Evolutionary conservation across 2,888 invertebrate species (phyloP), one percentile per base, ranked within the genome.

Genomic region (Axea sp.): DNA sequence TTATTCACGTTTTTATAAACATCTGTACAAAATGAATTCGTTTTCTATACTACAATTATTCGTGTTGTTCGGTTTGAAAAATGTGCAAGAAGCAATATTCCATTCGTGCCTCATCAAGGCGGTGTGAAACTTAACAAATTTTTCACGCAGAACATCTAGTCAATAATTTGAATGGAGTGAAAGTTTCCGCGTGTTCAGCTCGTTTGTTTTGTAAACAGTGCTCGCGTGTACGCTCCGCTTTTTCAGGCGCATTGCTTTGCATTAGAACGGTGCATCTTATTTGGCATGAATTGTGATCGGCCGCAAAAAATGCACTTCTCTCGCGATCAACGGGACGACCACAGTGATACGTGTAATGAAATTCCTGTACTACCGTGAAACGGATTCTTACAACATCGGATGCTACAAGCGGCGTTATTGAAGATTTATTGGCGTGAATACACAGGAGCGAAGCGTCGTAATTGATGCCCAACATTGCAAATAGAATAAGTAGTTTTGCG

Each of bases 141-240:
- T 51, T 64, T 64, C 43, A 64, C 64, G 64, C 64, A 45, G 24
- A 60, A 24, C 39, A 31, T 15, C 2, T n/a, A 35, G 62, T 17
- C 26, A 45, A 53, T 64, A 53, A 64, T 64, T 64, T 53, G 53
- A 64, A 51, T 53, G 43, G 53, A 43, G 64, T 64, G 64, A 64
- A 53, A 64, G 64, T 62, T 62, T 62, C 62, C 62, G 51, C 41
- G 33, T 51, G 51, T 41, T 41, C 11, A 1, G 37, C 12, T 41
- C 49, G 51, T 62, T 62, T 62, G 62, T 62, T 64, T 64, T 64
- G 64, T 53, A 64, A 64, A 64, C 53, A 31, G 49, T 14, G 62
- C 33, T 60, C 60, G 62, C 51, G 41, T 62, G 62, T 62, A 35
- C 41, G 35, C 19, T 28, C 35, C 31, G 53, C 64, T 65, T 65